Base-by-base conservation (phyloP, 1,140 invertebrate species). In the Globodera ellingtonae region DNA sequence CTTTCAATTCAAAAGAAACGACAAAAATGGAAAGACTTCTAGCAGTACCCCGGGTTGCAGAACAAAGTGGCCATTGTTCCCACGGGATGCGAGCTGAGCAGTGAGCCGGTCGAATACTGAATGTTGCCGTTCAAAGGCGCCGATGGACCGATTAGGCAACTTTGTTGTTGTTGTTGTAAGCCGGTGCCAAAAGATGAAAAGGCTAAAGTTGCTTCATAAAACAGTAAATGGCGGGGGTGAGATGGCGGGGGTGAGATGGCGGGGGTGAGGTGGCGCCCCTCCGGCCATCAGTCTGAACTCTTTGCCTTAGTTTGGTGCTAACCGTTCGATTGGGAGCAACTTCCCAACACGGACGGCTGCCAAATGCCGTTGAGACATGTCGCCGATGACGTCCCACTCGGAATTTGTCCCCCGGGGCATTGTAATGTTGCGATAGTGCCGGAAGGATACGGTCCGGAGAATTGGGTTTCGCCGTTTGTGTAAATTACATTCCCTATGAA, bases 61-160 rank as follows among this genome's bases (percentile, higher is more conserved):
- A 74, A 21, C 44, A 74, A 13, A 46, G 72, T 74, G 35, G 72
- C 72, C 6, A 59, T 69, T 69, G 72, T 74, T 8, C 65, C 65
- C 8, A 69, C n/a, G 52, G 72, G 72, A 50, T 46, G 52, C 6
- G 72, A 18, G 21, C 72, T 46, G 7, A 50, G 3, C 35, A 50
- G 9, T 15, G 44, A 44, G 7, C 72, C 72, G 52, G 24, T 15
- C 1, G 72, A 74, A 48, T 59, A 74, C 44, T 50, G 35, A 3
- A 74, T 18, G 24, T 59, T 21, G 6, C 72, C 72, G 44, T 50
- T 50, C 8, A 74, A 21, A 46, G 65, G 52, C 5, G 10, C 10
- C 56, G 15, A 59, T 6, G 15, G 15, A 18, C 56, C 56, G 56
- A 59, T 6, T 5, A 18, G 56, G 15, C 56, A 59, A n/a, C 18